Evolutionary conservation across 2,113 vertebrate genomes (phyloP).

Genomic region (Enhydra lutris): DNA sequence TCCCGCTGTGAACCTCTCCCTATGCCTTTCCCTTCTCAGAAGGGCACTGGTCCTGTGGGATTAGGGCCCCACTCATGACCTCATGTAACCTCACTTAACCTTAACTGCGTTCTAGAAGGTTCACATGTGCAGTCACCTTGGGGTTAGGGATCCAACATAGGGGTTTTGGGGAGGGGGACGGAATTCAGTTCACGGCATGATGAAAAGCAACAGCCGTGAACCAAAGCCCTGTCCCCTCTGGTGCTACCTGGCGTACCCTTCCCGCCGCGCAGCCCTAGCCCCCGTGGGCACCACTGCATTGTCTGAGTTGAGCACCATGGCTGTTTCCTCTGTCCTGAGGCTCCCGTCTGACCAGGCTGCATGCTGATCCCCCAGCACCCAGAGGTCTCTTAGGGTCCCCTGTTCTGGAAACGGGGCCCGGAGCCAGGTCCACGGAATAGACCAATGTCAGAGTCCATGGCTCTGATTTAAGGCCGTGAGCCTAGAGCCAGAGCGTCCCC

Average conservation of each 20-base stretch:
- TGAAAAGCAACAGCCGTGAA: fast-evolving
- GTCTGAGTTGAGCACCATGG: neutral
- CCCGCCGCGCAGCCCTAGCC: neutral
- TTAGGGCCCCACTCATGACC: too few relatives aligned
- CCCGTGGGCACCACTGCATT: fast-evolving
- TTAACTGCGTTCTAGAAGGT: too few relatives aligned
- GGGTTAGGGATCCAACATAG: too few relatives aligned
- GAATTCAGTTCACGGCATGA: fast-evolving
- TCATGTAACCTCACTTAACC: neutral
- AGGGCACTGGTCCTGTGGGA: fast-evolving
- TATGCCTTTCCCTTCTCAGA: neutral
- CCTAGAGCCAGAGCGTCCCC: neutral
- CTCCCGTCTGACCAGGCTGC: too few relatives aligned
- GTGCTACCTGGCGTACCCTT: fast-evolving
- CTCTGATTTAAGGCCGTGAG: neutral
- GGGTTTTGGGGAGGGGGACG: neutral
- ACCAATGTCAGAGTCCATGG: neutral
- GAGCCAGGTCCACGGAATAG: too few relatives aligned
- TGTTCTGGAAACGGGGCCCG: neutral
- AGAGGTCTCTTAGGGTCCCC: neutral
- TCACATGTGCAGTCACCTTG: fast-evolving
- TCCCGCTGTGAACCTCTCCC: neutral
- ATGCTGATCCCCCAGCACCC: fast-evolving
- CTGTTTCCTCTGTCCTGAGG: neutral
- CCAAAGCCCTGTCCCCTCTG: fast-evolving